phyloP scores from a whole-genome alignment of 2,888 invertebrate species.

The Tetranychus truncatus region DNA sequence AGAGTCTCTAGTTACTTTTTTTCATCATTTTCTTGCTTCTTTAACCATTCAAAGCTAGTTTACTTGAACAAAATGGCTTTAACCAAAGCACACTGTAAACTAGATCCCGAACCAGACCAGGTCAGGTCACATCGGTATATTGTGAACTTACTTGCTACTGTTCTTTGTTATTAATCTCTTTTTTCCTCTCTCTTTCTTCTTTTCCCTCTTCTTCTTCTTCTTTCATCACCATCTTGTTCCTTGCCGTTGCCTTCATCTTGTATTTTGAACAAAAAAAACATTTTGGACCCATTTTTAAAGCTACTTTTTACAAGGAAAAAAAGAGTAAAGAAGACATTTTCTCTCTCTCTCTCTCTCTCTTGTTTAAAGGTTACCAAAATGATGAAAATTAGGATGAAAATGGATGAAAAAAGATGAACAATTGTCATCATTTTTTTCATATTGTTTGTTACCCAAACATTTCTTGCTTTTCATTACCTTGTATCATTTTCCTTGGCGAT shows the following conservation, averaged over 20 bases:
- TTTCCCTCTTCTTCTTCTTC: not conserved
- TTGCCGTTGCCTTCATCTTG: not conserved
- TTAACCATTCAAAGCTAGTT: not conserved
- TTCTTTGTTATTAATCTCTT: not conserved
- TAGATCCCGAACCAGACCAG: not conserved
- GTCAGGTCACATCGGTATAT: not conserved
- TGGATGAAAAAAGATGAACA: not conserved
- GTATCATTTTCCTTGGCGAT: not conserved
- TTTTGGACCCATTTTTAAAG: not conserved
- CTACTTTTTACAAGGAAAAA: not conserved
- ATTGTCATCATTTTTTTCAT: not conserved
- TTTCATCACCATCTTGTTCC: not conserved
- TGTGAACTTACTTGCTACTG: not conserved
- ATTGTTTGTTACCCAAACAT: not conserved
- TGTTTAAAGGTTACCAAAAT: not conserved
- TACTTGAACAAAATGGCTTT: not conserved
- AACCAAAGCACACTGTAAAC: not conserved
- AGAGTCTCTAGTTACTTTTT: not conserved
- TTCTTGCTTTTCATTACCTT: not conserved
- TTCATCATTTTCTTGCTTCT: not conserved
- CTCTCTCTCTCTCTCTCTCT: conserved; percentile 1
- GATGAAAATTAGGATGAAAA: not conserved
- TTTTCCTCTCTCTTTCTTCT: not conserved
- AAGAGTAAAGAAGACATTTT: not conserved
- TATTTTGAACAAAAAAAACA: not conserved